Conservation (phyloP, 2,797 vertebrate species). For the Mormyrus hasselquistii region DNA sequence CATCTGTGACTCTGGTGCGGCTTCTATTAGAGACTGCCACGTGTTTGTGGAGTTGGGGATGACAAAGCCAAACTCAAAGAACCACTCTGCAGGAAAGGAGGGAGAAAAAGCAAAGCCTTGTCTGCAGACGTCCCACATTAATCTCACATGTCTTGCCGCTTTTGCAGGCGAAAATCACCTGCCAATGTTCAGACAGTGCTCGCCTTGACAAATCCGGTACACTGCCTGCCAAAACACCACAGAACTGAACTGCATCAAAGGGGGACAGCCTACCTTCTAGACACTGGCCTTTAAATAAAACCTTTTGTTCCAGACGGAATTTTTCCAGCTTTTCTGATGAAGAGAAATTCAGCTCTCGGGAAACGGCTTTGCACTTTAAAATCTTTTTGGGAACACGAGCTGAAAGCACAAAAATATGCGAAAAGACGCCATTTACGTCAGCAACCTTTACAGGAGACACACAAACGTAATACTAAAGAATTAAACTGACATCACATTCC, state of each 20-base stretch:
- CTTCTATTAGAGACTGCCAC: constrained; percentile 99
- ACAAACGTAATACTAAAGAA: neutral
- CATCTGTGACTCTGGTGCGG: constrained; percentile 98
- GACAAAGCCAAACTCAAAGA: constrained; percentile 98
- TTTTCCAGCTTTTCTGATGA: constrained; percentile 97
- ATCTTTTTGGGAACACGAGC: constrained; percentile 99
- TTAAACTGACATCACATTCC: neutral
- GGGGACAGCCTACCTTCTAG: constrained; percentile 77
- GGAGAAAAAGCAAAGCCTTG: constrained; percentile 18
- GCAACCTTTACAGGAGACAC: neutral
- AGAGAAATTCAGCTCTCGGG: constrained; percentile 96
- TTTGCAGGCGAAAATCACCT: neutral
- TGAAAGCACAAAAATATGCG: constrained; percentile 37
- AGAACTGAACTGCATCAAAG: neutral
- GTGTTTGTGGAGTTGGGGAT: constrained; percentile 99
- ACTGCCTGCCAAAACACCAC: neutral
- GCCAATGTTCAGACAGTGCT: neutral
- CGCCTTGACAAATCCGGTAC: neutral
- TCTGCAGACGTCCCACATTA: neutral
- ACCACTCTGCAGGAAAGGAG: constrained; percentile 78
- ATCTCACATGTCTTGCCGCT: neutral
- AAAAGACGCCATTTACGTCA: neutral
- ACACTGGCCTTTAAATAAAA: constrained; percentile 98
- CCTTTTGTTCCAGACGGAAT: constrained; percentile 97
- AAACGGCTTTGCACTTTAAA: constrained; percentile 96